phyloP scores from a whole-genome alignment of 2,113 vertebrate species.

The Pedetes capensis region DNA sequence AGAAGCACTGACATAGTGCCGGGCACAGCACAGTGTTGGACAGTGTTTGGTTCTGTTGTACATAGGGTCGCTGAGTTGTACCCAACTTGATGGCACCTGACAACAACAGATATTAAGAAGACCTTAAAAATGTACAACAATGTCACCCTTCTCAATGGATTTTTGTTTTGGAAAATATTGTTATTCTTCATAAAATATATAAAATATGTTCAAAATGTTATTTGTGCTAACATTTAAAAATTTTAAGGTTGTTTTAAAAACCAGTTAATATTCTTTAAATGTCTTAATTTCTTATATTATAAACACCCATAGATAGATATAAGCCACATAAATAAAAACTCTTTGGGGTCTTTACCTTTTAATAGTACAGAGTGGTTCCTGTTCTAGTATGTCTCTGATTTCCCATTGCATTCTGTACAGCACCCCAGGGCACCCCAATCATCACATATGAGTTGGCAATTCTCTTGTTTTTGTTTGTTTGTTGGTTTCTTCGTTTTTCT shows the following conservation, averaged over 20 bases:
- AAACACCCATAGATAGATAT: not conserved
- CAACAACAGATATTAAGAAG: not conserved
- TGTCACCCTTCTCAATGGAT: conserved; percentile 8
- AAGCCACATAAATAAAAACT: not conserved
- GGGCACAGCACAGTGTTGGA: no score
- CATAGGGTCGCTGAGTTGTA: no score
- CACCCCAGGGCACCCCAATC: not conserved
- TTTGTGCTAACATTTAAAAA: not conserved
- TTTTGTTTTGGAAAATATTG: conserved; percentile 40
- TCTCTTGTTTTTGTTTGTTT: no score
- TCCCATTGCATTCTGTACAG: not conserved
- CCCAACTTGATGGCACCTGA: no score
- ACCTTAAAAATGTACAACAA: not conserved
- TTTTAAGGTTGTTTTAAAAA: not conserved
- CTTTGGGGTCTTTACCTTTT: not conserved
- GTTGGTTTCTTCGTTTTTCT: no score
- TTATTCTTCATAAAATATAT: conserved; percentile 39
- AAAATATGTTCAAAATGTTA: not conserved
- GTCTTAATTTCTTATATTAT: not conserved
- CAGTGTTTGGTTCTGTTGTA: no score
- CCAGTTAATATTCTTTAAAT: not conserved
- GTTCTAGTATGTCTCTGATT: not conserved
- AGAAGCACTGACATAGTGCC: no score
- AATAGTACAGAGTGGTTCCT: not conserved
- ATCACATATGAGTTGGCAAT: no score